Evolutionary conservation across 1,140 invertebrate genomes (phyloP).

Genomic region (Ostrea denselamellosa): DNA sequence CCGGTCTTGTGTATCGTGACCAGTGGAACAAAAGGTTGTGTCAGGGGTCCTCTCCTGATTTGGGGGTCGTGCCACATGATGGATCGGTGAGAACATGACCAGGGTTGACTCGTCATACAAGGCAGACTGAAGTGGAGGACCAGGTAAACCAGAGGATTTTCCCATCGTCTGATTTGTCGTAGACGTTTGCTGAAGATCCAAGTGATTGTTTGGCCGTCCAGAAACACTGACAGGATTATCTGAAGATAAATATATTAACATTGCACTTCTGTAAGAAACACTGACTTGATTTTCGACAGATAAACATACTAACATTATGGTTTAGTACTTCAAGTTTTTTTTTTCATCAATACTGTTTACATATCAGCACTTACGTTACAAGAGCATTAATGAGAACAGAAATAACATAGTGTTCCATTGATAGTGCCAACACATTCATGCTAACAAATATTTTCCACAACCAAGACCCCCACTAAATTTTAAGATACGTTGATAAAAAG

Average conservation of each 20-base stretch:
- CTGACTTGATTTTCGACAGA: too few relatives aligned
- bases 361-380: too few relatives aligned
- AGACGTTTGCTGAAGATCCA: neutral
- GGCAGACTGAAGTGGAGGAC: neutral
- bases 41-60: neutral
- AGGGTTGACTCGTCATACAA: constrained; percentile 4
- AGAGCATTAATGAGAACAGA: too few relatives aligned
- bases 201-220: neutral
- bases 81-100: constrained; percentile 33
- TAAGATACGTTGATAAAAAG: too few relatives aligned
- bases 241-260: neutral
- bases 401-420: too few relatives aligned
- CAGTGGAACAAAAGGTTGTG: neutral
- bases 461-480: too few relatives aligned
- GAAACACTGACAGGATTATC: neutral
- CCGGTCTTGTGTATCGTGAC: neutral
- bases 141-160: neutral
- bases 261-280: too few relatives aligned
- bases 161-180: neutral
- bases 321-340: too few relatives aligned
- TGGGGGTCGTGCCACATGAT: constrained; percentile 18
- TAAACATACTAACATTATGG: too few relatives aligned
- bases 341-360: too few relatives aligned
- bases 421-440: too few relatives aligned
- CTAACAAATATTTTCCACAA: too few relatives aligned